Percentiles rank a stretch among this genome's conserved stretches.
phyloP scores from a whole-genome alignment of 2,888 invertebrate genomes.

The Alloscopus bannaensis region DNA sequence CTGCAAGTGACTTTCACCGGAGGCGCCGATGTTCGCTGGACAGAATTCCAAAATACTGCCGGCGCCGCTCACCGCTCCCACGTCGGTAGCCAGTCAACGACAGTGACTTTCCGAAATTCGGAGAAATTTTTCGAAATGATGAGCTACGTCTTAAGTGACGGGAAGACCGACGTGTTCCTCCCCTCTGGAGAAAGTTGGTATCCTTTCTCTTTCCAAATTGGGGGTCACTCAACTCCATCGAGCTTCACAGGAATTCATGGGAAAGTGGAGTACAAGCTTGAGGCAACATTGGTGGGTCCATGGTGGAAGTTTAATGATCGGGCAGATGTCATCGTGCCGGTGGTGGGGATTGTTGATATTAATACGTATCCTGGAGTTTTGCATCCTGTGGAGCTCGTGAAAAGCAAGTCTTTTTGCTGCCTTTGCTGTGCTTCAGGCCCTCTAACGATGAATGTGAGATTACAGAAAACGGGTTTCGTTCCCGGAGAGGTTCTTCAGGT shows the following conservation, averaged over 20 bases:
- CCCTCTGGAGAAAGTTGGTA: conserved; percentile 84
- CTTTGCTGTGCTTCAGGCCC: conserved; percentile 84
- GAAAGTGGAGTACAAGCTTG: conserved; percentile 86
- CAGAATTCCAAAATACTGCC: too few relatives aligned
- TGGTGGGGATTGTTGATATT: conserved; percentile 87
- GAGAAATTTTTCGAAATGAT: background rate
- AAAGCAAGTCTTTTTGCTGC: conserved; percentile 87
- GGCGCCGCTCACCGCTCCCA: too few relatives aligned
- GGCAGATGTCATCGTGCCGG: conserved; percentile 87
- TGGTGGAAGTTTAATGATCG: conserved; percentile 88
- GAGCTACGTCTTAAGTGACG: background rate
- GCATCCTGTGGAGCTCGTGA: conserved; percentile 82
- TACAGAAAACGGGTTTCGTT: conserved; percentile 85
- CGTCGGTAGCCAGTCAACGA: too few relatives aligned
- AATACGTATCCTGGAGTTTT: conserved; percentile 84
- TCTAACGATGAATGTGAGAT: conserved; percentile 81
- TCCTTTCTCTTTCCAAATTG: conserved; percentile 86
- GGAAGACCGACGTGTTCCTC: conserved; percentile 80
- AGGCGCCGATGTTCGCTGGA: too few relatives aligned
- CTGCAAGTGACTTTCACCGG: too few relatives aligned
- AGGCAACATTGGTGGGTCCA: conserved; percentile 86
- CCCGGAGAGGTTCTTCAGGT: conserved; percentile 86
- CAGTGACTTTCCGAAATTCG: too few relatives aligned
- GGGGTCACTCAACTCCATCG: conserved; percentile 83
- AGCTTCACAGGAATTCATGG: conserved; percentile 87